Evolutionary conservation across 2,797 vertebrate genomes (phyloP), one percentile per base, ranked within the genome.

Genomic region (Tapirus indicus): DNA sequence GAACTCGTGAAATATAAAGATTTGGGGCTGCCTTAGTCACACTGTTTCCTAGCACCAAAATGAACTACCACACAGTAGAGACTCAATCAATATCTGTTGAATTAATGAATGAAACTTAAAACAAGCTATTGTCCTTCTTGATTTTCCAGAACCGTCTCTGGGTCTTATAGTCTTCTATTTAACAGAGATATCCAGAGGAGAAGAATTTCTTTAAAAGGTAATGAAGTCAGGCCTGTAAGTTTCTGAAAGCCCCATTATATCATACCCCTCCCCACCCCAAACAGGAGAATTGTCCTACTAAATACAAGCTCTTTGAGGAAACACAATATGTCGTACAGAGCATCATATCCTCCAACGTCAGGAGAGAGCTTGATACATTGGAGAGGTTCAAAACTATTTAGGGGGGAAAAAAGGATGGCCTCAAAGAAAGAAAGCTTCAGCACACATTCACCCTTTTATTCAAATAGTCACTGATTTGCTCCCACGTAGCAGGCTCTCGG

Each of bases 81-180:
- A 5, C 13, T 90, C 90, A 74, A 7, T 52, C 6, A 82, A 18
- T 90, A 78, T 71, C 64, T 90, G 41, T 16, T 44, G 35, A 91
- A 85, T 64, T 41, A 90, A 92, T 52, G 25, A 75, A 29, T 89
- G 62, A 79, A 71, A 2, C 29, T 89, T 49, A 71, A 97, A 91
- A 72, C 32, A 71, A 75, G 72, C 21, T 35, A 49, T 7, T 47
- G 41, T 64, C 16, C 13, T 74, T 90, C 49, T 25, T 75, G 68
- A 54, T 64, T 91, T 96, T 72, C 20, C 49, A 35, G 56, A 89
- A 68, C 4, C 52, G 12, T 56, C 20, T 14, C 75, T 38, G 35
- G 32, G 20, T 84, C 71, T 83, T 69, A 2, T 1, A 44, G 69
- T 77, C 17, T 66, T 79, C 49, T 56, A 1, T 23, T 7, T 35